These are phyloP conservation scores for Macrophya alboannulata DNA, from an alignment of 2,888 invertebrate genomes.

Conservation along the genomic window DNA sequence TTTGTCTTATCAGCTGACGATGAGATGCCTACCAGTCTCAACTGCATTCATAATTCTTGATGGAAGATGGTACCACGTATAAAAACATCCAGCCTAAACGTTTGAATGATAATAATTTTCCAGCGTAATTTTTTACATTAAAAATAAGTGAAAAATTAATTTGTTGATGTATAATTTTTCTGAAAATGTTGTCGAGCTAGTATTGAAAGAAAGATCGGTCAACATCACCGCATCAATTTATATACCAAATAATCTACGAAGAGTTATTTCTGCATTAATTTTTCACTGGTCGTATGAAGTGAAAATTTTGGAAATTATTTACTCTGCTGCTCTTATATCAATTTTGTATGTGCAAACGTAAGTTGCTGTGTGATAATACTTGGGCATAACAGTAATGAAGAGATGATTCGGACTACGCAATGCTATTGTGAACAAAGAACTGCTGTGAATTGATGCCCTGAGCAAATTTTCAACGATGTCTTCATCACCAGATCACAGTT, in stretches of 20 bases:
- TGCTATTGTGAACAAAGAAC: conserved; percentile 40
- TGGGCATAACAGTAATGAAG: conserved; percentile 37
- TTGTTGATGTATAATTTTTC: background rate
- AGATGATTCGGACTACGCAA: conserved; percentile 25
- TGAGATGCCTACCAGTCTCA: conserved; percentile 34
- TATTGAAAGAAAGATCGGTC: background rate
- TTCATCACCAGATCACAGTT: conserved; percentile 56
- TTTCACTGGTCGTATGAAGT: background rate
- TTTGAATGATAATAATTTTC: background rate
- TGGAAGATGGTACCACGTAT: conserved; percentile 1
- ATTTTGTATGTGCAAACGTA: conserved; percentile 19
- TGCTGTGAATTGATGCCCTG: conserved; percentile 11
- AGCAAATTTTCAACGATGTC: conserved; percentile 50
- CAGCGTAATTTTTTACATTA: background rate
- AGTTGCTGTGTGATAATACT: background rate
- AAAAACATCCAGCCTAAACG: background rate
- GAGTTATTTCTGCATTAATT: background rate
- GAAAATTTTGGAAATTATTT: background rate
- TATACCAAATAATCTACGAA: background rate
- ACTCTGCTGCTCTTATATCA: background rate
- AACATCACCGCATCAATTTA: background rate
- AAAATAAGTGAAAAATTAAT: conserved; percentile 1
- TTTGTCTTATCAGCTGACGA: conserved; percentile 53
- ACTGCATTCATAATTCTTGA: conserved; percentile 40
- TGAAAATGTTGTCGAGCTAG: background rate